Conservation (phyloP, 1,140 invertebrate genomes). For the Eriosoma lanigerum region DNA sequence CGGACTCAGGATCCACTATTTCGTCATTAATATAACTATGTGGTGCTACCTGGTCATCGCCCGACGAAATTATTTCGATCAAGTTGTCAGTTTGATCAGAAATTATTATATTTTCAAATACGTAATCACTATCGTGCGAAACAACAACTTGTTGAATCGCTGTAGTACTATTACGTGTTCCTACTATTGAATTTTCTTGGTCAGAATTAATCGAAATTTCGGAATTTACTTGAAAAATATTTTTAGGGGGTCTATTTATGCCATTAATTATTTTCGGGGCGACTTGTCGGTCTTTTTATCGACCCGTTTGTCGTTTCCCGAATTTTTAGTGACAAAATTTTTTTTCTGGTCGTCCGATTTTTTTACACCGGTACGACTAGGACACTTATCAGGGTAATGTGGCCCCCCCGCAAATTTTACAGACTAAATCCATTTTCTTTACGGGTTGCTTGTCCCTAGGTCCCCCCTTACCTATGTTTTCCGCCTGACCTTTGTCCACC, state of each 20-base stretch:
- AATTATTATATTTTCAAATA: background rate
- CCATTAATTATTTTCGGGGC: background rate
- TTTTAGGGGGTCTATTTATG: background rate
- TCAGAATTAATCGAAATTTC: background rate
- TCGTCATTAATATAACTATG: no score
- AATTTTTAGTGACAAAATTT: background rate
- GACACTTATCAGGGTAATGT: background rate
- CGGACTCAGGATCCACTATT: no score
- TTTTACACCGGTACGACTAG: no score
- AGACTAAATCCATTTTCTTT: background rate
- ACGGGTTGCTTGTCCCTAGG: background rate
- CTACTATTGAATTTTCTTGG: background rate
- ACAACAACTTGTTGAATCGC: no score
- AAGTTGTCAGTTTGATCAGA: background rate
- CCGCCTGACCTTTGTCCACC: no score
- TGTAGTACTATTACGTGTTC: background rate
- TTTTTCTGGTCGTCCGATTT: no score
- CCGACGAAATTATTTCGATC: background rate
- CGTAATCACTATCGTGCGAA: background rate
- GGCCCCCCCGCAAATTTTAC: background rate
- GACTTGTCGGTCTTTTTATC: background rate
- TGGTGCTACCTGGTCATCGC: no score
- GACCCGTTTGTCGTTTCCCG: background rate
- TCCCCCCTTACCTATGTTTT: no score
- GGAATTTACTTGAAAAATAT: background rate